Conservation (phyloP, 2,888 invertebrate species). For the Arenicola marina region DNA sequence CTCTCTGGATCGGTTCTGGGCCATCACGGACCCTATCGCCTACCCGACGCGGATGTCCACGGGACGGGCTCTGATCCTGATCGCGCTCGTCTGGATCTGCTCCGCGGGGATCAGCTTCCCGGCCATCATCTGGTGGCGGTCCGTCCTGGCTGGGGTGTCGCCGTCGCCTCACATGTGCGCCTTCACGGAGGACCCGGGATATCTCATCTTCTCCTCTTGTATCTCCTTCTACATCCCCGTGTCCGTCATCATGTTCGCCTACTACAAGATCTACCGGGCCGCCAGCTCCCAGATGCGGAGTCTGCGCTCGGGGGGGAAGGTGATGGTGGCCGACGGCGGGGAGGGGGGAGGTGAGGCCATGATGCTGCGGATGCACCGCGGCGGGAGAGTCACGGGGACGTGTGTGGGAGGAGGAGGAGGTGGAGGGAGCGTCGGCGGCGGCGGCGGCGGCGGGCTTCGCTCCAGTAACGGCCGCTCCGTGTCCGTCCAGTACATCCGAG, state of each 20-base stretch:
- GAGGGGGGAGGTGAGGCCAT: constrained; percentile 63
- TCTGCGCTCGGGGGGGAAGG: constrained; percentile 85
- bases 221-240: constrained; percentile 97
- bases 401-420: constrained; percentile 59
- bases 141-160: background rate
- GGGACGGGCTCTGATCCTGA: constrained; percentile 81
- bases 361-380: constrained; percentile 90
- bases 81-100: constrained; percentile 94
- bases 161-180: constrained; percentile 69
- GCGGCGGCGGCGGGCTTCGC: constrained; percentile 5
- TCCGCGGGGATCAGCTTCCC: constrained; percentile 97
- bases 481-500: constrained; percentile 18
- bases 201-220: constrained; percentile 94
- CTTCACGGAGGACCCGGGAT: constrained; percentile 95
- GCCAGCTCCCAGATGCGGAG: constrained; percentile 91
- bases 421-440: constrained; percentile 32
- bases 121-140: constrained; percentile 75
- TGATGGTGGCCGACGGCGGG: constrained; percentile 6
- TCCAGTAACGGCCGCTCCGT: constrained; percentile 6
- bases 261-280: constrained; percentile 92
- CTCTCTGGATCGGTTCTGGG: constrained; percentile 96
- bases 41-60: constrained; percentile 88
- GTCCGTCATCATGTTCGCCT: constrained; percentile 97
- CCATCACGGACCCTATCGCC: constrained; percentile 96
- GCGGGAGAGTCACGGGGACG: constrained; percentile 73